Percentiles rank a stretch among this genome's conserved stretches.
phyloP scores from a whole-genome alignment of 2,113 vertebrate genomes.

The Phaethon lepturus region DNA sequence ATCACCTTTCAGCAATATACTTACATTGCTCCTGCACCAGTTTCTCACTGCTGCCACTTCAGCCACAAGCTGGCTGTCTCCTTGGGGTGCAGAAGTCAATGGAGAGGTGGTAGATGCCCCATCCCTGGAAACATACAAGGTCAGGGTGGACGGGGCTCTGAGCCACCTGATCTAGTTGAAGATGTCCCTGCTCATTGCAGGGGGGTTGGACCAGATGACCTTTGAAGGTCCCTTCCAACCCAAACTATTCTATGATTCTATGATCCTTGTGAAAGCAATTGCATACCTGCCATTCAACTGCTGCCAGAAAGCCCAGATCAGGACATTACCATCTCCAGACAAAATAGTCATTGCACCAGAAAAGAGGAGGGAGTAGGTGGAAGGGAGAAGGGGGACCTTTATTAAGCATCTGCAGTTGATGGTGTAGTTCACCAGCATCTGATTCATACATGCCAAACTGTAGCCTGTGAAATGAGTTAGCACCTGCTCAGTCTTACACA shows the following conservation, averaged over 20 bases:
- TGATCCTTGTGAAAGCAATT: neutral
- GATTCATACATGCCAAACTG: neutral
- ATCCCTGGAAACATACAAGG: too few species aligned
- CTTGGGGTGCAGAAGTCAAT: neutral
- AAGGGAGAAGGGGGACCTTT: neutral
- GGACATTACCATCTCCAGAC: neutral
- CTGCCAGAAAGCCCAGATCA: neutral
- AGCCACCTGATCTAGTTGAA: too few species aligned
- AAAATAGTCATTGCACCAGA: neutral
- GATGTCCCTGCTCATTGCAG: too few species aligned
- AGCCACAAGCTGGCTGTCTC: neutral
- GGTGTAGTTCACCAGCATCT: neutral
- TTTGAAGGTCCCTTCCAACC: too few species aligned
- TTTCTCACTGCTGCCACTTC: neutral
- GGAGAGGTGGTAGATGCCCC: too few species aligned
- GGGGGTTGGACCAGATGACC: too few species aligned
- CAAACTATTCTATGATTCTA: too few species aligned
- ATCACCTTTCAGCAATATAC: neutral
- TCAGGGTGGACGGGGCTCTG: too few species aligned
- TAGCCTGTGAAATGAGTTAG: neutral
- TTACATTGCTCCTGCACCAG: neutral
- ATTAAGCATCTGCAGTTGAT: neutral
- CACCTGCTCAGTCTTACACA: neutral
- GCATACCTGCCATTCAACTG: neutral
- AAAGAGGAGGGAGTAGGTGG: neutral